Base-by-base conservation (phyloP, 2,113 vertebrate species). In the Campylomormyrus numenius region DNA sequence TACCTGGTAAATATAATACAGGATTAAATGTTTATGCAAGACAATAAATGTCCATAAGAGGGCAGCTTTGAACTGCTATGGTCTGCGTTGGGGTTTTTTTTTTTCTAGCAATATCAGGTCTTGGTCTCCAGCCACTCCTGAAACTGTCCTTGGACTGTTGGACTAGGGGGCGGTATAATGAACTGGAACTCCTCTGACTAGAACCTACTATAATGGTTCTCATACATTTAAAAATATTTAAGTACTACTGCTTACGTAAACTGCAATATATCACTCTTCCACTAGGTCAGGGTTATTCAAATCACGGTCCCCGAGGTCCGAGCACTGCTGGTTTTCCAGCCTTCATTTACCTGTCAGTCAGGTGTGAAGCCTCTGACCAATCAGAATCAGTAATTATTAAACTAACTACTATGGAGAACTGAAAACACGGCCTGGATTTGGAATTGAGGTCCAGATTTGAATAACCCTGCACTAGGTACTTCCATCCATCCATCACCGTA, bases 31-130 rank as follows among this genome's bases (percentile, higher is more conserved):
- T 10, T 46, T n/a, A n/a, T 27, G n/a, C 42, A 70, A 49, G 42
- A 15, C 42, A 31, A 31, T 21, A 35, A 74, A 27, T 77, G 62
- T 49, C 88, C 88, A 89, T 13, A 83, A 89, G 88, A 52, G 88
- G 88, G 88, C 88, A 39, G 27, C n/a, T 39, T 2, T 80, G 9
- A 46, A 83, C 48, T 9, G 5, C 46, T 21, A 42, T 80, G 11
- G 17, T 42, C 48, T 21, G 66, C 27, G n/a, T 77, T 77, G 35
- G 35, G 74, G 1, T 83, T 21, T 24, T 21, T 39, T 39, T 42
- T 31, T 19, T 35, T 3, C 31, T 39, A 21, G 24, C 70, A 24
- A 58, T 19, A 58, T 24, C n/a, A 66, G 62, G n/a, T 11, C 62
- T 27, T 11, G 31, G 15, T 19, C 13, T 45, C 35, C 15, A 15